Base-by-base conservation (phyloP, 2,888 invertebrate species). In the Andrena bucephala region DNA sequence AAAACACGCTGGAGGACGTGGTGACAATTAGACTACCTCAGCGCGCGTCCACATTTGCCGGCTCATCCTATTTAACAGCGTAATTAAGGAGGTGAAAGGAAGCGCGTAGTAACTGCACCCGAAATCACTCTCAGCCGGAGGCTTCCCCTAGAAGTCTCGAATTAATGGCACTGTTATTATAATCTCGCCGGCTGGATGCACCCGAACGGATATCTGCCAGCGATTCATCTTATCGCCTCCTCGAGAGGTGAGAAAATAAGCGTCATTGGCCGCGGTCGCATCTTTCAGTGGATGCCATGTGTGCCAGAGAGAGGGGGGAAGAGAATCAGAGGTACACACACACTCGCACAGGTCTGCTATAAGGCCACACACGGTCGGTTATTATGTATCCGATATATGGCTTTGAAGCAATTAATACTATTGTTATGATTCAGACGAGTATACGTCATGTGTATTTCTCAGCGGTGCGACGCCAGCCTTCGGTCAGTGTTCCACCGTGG, bases 341-440 rank as follows among this genome's bases (percentile, higher is more conserved):
- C 57, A 57, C 57, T 27, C 13, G 33, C 71, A 20, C 68, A 67
- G 60, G 73, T 62, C 52, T 20, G 65, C 33, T 24, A 54, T 70
- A 72, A 83, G 77, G 63, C 65, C 77, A 72, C 66, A 72, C 66
- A 68, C 67, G 90, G 90, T 83, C 90, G 87, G 92, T 92, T 93
- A 92, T 93, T 93, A 93, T 93, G 92, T 90, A 81, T 88, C 90
- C 90, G 92, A 92, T 93, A 92, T 93, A 93, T 90, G 92, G 88
- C 91, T 90, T 87, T 86, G 86, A 89, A 90, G 91, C 91, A 93
- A 93, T 93, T 93, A 93, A 91, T 93, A 93, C 93, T 92, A 93
- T 93, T 94, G 92, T 94, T 93, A 93, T 93, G 92, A 93, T 93
- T 90, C 89, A 83, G 85, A 85, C 87, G 88, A 88, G 89, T 90